Conservation (phyloP, 2,888 invertebrate species). For the Nymphalis urticae region DNA sequence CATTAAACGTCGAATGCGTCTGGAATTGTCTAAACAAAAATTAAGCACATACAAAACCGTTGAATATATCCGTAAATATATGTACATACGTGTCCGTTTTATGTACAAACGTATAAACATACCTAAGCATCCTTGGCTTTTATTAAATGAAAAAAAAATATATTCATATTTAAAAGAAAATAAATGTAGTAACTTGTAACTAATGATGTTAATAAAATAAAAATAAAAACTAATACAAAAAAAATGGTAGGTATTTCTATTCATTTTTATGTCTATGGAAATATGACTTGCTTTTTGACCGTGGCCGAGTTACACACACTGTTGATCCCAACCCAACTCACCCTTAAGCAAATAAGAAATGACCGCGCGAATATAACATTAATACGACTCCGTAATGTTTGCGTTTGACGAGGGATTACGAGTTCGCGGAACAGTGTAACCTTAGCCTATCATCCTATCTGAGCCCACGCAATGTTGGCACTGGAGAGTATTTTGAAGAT, state of each 20-base stretch:
- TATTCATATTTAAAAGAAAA: too few relatives aligned
- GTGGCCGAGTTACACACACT: conserved; percentile 48
- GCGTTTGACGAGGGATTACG: conserved; percentile 32
- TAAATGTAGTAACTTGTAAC: too few relatives aligned
- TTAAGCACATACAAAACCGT: too few relatives aligned
- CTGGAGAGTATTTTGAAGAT: conserved; percentile 6
- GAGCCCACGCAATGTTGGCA: conserved; percentile 13
- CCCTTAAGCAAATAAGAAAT: conserved; percentile 66
- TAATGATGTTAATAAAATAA: too few relatives aligned
- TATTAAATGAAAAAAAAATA: too few relatives aligned
- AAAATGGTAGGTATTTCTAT: conserved; percentile 44
- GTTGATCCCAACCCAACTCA: conserved; percentile 57
- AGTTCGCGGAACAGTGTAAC: conserved; percentile 33
- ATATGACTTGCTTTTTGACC: conserved; percentile 77
- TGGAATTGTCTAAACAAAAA: too few relatives aligned
- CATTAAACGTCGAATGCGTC: too few relatives aligned
- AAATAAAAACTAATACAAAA: too few relatives aligned
- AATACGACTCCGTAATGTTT: conserved; percentile 28
- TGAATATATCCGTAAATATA: too few relatives aligned
- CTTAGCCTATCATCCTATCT: conserved; percentile 3
- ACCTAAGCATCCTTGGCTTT: too few relatives aligned
- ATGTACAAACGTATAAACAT: too few relatives aligned
- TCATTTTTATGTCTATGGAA: conserved; percentile 46
- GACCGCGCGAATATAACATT: conserved; percentile 56
- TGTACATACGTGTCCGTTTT: too few relatives aligned